Percentiles rank a stretch among this genome's conserved stretches.
phyloP scores from a whole-genome alignment of 2,113 vertebrate genomes.

The Sorex fumeus region DNA sequence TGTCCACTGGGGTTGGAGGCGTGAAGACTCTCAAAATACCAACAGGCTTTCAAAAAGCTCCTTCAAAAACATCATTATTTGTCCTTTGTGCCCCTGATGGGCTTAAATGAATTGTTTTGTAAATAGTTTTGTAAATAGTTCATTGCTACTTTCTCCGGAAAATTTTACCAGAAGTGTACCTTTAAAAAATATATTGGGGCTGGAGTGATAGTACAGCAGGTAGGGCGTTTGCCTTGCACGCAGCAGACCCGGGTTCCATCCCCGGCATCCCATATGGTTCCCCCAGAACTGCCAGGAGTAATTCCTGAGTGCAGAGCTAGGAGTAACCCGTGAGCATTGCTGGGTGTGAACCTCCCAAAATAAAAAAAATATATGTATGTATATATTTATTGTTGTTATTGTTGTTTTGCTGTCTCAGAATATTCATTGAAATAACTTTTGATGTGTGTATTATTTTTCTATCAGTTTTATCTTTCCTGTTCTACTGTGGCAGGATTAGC shows the following conservation, averaged over 20 bases:
- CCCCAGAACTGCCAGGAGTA: too few species aligned
- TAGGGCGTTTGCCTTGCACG: too few species aligned
- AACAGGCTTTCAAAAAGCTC: not conserved
- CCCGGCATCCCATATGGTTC: too few species aligned
- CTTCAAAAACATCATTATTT: not conserved
- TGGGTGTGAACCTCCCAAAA: too few species aligned
- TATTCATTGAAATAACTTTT: not conserved
- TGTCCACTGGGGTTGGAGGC: not conserved
- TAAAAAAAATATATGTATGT: too few species aligned
- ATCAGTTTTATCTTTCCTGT: not conserved
- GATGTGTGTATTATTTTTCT: not conserved
- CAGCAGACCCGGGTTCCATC: too few species aligned
- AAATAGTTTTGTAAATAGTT: not conserved
- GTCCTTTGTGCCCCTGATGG: not conserved
- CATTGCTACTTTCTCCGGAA: not conserved
- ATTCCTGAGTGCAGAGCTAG: too few species aligned
- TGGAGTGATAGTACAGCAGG: too few species aligned
- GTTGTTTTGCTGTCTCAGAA: not conserved
- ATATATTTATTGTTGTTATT: too few species aligned
- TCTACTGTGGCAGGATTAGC: not conserved
- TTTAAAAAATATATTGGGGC: constrained; percentile 28
- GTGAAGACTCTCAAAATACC: not conserved
- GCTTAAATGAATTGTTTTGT: constrained; percentile 24
- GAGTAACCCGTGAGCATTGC: too few species aligned
- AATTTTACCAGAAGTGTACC: not conserved